Base-by-base conservation (phyloP, 2,797 vertebrate species). In the Falco biarmicus region DNA sequence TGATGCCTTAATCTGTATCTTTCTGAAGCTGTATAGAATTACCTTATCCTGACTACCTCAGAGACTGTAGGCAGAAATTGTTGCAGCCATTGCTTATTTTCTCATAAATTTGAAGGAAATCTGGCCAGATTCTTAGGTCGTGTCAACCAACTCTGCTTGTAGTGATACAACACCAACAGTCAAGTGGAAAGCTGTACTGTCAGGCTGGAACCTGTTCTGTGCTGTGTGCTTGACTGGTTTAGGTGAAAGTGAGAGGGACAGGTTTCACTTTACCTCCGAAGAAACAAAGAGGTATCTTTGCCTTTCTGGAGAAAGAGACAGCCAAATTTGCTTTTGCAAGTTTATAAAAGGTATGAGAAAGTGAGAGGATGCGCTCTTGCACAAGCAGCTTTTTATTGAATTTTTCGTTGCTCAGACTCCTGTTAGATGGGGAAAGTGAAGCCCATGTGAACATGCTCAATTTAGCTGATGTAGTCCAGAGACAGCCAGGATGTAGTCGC, bases 401-500 rank as follows among this genome's bases (percentile, higher is more conserved):
- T 9, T 92, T 75, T 82, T 43, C 1, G 9, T 63, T 48, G 18
- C 10, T 85, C 37, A 12, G 21, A 5, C 5, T 57, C 24, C 39
- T 76, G 3, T 25, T 45, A 11, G 37, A 4, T 13, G 29, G 37
- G 75, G 41, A 13, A 50, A 47, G 7, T 3, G 28, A 41, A 84
- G 61, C n/a, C 20, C 14, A 2, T 21, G 19, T 37, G 60, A 34
- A 85, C 2, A 1, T 9, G 11, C 16, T 50, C 6, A 8, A 8
- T 47, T 4, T 39, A 28, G 9, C 29, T 34, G 56, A 2, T 22
- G 68, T 24, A 34, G 47, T 25, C 54, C 0, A 0, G n/a, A 10
- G 32, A 24, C 32, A 61, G n/a, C 11, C n/a, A 20, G 45, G n/a
- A 5, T 60, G 24, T 22, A 32, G 41, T 45, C 50, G 47, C 34